Base-by-base conservation (phyloP, 2,888 invertebrate species). In the Pyrrhia umbra region DNA sequence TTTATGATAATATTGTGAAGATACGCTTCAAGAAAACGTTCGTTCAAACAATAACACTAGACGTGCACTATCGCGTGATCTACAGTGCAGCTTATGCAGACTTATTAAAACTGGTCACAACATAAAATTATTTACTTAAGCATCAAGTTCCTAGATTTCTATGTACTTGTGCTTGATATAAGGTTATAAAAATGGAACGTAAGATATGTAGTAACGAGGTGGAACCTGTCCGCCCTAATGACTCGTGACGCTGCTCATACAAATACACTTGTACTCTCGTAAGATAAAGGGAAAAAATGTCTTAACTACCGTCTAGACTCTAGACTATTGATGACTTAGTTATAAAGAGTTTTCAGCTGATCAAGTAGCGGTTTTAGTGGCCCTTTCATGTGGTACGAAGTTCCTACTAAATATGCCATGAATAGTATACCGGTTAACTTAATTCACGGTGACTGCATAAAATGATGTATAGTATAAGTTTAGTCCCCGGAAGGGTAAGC, bases 111-210 rank as follows among this genome's bases (percentile, higher is more conserved):
- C 30, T 40, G 34, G 49, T 45, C 25, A 45, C 21, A 42, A 23
- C 43, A 60, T 49, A 42, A 42, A 37, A 42, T 61, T 49, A 37
- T 61, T 67, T 23, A 58, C 27, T 6, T 18, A 37, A 13, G n/a
- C n/a, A 25, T 13, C 2, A 34, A 67, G 34, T 60, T 61, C 43
- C 52, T 67, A 27, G 30, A 34, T 34, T 52, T 67, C 42, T 54
- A 25, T 13, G 45, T 23, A 27, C 20, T 49, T 49, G 50, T 39
- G 2, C n/a, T 21, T 2, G 43, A 49, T 34, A 23, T 61, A 43
- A 45, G 21, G 15, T 68, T 67, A 65, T 59, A 59, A 54, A 68
- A 68, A 39, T 67, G 54, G 67, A 61, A 21, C 49, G 42, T 39
- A 42, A 50, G 43, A 40, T 50, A 67, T 68, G 37, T 61, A 25